Evolutionary conservation across 2,113 vertebrate species (phyloP).

Genomic region (Pituophis catenifer): DNA sequence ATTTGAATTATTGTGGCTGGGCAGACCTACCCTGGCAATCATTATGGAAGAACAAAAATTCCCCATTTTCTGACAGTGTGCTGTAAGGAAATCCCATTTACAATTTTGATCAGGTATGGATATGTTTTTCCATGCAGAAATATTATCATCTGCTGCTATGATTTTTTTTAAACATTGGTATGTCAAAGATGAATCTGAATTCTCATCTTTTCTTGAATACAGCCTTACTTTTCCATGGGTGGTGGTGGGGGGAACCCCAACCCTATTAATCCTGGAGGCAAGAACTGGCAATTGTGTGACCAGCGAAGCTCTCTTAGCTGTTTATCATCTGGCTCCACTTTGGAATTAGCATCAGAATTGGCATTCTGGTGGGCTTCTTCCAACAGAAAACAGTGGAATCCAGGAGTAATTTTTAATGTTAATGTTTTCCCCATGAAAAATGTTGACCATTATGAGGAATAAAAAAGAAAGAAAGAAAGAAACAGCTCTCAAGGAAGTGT

Average conservation of each 20-base stretch:
- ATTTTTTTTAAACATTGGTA: not conserved
- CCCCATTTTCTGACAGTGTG: not conserved
- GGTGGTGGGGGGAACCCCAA: accelerated
- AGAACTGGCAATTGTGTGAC: not conserved
- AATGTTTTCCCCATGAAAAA: not conserved
- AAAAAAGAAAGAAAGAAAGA: not conserved
- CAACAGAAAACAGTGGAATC: not conserved
- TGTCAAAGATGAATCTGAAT: not conserved
- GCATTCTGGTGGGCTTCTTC: not conserved
- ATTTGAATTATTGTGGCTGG: not conserved
- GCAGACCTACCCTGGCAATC: not conserved
- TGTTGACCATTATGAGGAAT: not conserved
- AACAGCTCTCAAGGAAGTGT: not conserved
- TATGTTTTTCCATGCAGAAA: not conserved
- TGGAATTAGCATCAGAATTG: not conserved
- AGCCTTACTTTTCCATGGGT: not conserved
- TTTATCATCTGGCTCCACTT: not conserved
- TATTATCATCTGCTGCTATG: not conserved
- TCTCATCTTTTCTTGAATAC: not conserved
- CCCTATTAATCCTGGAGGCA: not conserved
- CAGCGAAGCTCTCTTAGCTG: not conserved
- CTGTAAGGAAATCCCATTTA: not conserved
- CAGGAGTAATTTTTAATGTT: not conserved
- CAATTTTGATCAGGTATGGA: not conserved
- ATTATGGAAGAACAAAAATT: not conserved